Percentiles rank a stretch among this genome's conserved stretches.
Conservation (phyloP, 1,140 invertebrate species). For the Papilio glaucus region DNA sequence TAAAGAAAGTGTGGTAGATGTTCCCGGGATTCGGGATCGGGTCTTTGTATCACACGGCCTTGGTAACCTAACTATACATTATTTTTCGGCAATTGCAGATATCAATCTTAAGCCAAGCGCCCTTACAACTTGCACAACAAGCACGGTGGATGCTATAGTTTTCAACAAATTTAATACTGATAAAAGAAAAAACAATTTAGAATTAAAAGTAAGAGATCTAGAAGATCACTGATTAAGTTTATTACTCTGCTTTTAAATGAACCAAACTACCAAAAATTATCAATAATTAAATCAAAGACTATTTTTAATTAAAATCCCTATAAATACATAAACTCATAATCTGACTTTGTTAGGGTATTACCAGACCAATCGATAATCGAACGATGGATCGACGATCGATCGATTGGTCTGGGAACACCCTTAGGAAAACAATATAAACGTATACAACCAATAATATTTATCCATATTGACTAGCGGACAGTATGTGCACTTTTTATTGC, state of each 20-base stretch:
- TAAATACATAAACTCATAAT: slow-evolving; percentile 6
- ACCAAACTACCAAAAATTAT: not conserved
- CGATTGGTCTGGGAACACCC: too few species aligned
- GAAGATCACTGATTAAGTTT: not conserved
- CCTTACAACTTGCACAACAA: not conserved
- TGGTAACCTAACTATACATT: too few species aligned
- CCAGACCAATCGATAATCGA: too few species aligned
- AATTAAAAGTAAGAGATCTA: not conserved
- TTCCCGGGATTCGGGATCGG: too few species aligned
- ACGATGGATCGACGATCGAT: too few species aligned
- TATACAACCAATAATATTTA: slow-evolving; percentile 30
- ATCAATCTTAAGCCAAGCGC: too few species aligned
- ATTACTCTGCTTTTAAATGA: too few species aligned
- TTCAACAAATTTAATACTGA: not conserved
- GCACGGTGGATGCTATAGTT: not conserved
- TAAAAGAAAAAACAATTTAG: not conserved
- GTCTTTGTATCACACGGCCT: too few species aligned
- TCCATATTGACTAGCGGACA: slow-evolving; percentile 42
- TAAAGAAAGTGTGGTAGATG: not conserved
- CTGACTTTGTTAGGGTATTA: too few species aligned
- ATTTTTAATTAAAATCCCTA: slow-evolving; percentile 27
- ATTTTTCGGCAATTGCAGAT: too few species aligned
- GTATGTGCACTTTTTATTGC: slow-evolving; percentile 44
- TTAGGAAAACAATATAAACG: not conserved
- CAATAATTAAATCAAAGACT: not conserved